These are phyloP conservation scores for Syrrhaptes paradoxus DNA, from an alignment of 2,113 vertebrate genomes.

Conservation along the genomic window DNA sequence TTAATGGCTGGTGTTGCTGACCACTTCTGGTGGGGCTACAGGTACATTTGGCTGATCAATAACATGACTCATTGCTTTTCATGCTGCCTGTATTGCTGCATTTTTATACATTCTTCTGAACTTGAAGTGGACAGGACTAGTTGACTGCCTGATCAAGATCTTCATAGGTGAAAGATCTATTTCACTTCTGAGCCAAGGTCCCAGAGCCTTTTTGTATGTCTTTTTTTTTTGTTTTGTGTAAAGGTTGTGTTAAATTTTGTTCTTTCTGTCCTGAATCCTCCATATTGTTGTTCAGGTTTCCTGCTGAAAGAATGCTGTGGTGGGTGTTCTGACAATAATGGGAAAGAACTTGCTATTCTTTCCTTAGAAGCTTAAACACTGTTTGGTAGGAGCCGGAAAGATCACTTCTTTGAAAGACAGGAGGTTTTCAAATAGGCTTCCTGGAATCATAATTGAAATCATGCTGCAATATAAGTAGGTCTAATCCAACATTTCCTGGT, in stretches of 20 bases:
- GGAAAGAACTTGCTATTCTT: background rate
- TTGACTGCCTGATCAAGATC: background rate
- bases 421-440: slow-evolving; percentile 34
- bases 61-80: background rate
- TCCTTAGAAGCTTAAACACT: background rate
- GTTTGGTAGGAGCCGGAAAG: background rate
- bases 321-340: background rate
- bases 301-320: background rate
- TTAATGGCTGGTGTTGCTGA: background rate
- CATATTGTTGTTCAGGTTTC: background rate
- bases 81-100: background rate
- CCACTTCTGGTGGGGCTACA: background rate
- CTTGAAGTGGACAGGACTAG: background rate
- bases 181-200: background rate
- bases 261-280: background rate
- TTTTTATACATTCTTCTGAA: background rate
- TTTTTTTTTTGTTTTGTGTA: background rate
- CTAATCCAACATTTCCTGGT: slow-evolving; percentile 17
- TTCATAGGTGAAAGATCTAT: background rate
- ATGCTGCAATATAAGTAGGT: background rate
- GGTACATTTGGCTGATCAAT: background rate
- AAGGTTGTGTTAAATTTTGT: background rate
- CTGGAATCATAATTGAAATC: slow-evolving; percentile 41
- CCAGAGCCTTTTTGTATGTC: background rate
- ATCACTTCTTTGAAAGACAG: background rate